These are phyloP conservation scores for Scaptodrosophila lebanonensis DNA, from an alignment of 1,140 invertebrate genomes.

Conservation along the genomic window DNA sequence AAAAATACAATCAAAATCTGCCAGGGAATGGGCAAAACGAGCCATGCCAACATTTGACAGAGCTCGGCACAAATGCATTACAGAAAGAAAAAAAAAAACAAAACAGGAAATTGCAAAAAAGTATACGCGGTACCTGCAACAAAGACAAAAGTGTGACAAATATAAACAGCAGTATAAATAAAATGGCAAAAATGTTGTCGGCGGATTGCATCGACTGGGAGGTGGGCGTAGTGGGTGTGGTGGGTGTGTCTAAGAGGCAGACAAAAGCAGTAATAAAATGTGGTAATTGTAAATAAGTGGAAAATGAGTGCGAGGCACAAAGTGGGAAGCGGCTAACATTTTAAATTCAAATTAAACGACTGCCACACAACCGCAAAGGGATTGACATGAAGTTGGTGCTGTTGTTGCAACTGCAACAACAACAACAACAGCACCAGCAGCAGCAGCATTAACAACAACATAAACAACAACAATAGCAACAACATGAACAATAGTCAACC, in stretches of 20 bases:
- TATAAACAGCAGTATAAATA: constrained; percentile 73
- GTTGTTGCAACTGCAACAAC: constrained; percentile 24
- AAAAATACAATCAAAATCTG: constrained; percentile 73
- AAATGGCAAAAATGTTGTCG: constrained; percentile 59
- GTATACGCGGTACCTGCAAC: constrained; percentile 12
- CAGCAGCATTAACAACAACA: constrained; percentile 24
- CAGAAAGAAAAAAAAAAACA: constrained; percentile 31
- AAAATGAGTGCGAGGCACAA: constrained; percentile 51
- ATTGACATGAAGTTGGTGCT: constrained; percentile 72
- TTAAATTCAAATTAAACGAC: constrained; percentile 75
- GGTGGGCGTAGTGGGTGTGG: neutral
- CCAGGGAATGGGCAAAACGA: constrained; percentile 23
- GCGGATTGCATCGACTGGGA: neutral
- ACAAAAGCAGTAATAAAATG: constrained; percentile 60
- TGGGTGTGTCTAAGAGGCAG: neutral
- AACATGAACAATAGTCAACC: constrained; percentile 47
- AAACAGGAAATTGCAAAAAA: neutral
- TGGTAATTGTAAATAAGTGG: constrained; percentile 76
- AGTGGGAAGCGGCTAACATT: constrained; percentile 41
- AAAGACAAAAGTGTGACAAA: constrained; percentile 73
- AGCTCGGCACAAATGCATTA: constrained; percentile 70
- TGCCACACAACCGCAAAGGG: constrained; percentile 70
- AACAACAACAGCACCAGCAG: constrained; percentile 26
- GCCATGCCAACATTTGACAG: constrained; percentile 43
- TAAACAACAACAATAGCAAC: constrained; percentile 48